Percentiles rank a stretch among this genome's conserved stretches.
Evolutionary conservation across 2,888 invertebrate genomes (phyloP).

Genomic region (Folsomia candida): DNA sequence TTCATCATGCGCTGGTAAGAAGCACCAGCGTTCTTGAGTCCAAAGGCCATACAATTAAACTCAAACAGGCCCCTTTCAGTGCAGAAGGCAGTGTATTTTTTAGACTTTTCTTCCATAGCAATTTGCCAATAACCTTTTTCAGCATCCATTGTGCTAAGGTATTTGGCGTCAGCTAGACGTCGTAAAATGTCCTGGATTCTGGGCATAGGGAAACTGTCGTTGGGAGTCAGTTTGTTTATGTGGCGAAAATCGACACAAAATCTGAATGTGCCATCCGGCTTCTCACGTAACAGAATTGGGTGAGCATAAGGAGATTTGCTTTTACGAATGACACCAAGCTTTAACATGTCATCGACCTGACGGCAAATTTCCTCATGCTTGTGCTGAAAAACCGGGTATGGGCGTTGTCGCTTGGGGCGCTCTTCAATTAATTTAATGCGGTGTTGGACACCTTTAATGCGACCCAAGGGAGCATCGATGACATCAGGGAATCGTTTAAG

Average conservation of each 20-base stretch:
- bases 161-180: neutral
- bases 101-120: too few species aligned
- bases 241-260: neutral
- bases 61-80: neutral
- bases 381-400: neutral
- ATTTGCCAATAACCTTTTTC: too few species aligned
- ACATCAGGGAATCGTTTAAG: too few species aligned
- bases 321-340: neutral
- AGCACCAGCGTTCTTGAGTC: too few species aligned
- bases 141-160: too few species aligned
- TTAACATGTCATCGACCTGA: neutral
- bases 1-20: neutral
- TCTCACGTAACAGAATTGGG: neutral
- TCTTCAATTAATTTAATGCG: too few species aligned
- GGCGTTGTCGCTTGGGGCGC: too few species aligned
- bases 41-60: neutral
- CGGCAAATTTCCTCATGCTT: neutral
- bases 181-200: neutral
- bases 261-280: neutral
- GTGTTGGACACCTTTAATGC: too few species aligned
- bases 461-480: too few species aligned
- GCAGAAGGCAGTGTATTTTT: neutral
- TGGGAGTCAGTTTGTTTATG: neutral
- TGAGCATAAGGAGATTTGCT: neutral
- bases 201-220: neutral